Percentiles rank a stretch among this genome's conserved stretches.
Conservation (phyloP, 2,797 vertebrate genomes). For the Alca torda region DNA sequence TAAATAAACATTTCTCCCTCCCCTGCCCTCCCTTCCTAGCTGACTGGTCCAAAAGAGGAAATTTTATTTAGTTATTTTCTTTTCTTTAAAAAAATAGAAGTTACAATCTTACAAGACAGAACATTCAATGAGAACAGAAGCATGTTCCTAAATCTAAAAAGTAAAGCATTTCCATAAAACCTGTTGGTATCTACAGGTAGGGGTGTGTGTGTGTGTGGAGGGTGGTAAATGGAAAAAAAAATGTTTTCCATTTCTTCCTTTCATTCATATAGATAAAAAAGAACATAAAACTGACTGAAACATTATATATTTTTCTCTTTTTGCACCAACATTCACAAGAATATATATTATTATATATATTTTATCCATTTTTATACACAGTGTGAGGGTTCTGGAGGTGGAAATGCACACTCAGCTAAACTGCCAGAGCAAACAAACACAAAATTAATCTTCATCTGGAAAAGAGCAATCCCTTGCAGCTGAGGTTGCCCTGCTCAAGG, state of each 20-base stretch:
- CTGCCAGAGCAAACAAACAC: constrained; percentile 66
- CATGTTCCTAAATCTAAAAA: constrained; percentile 63
- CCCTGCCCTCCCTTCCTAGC: constrained; percentile 23
- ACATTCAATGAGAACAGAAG: constrained; percentile 75
- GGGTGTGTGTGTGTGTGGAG: constrained; percentile 1
- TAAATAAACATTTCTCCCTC: constrained; percentile 60
- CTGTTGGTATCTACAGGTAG: constrained; percentile 23
- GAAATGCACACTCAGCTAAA: constrained; percentile 60
- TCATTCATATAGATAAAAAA: constrained; percentile 63
- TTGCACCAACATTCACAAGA: constrained; percentile 84
- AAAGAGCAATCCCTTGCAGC: not conserved
- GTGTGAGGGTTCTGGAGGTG: constrained; percentile 82
- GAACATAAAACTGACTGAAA: constrained; percentile 42
- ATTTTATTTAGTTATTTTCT: constrained; percentile 61
- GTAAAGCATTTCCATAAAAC: constrained; percentile 41
- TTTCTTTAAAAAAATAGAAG: constrained; percentile 90
- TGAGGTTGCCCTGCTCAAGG: not conserved
- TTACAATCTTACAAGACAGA: constrained; percentile 88
- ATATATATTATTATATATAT: constrained; percentile 67
- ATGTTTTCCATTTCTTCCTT: constrained; percentile 27
- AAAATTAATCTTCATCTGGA: constrained; percentile 48
- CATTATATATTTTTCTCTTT: constrained; percentile 73
- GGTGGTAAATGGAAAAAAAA: constrained; percentile 14
- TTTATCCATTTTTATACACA: constrained; percentile 79
- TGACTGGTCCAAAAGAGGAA: constrained; percentile 33